These are phyloP conservation scores for Chrosomus eos DNA, from an alignment of 2,797 vertebrate species.

Conservation along the genomic window DNA sequence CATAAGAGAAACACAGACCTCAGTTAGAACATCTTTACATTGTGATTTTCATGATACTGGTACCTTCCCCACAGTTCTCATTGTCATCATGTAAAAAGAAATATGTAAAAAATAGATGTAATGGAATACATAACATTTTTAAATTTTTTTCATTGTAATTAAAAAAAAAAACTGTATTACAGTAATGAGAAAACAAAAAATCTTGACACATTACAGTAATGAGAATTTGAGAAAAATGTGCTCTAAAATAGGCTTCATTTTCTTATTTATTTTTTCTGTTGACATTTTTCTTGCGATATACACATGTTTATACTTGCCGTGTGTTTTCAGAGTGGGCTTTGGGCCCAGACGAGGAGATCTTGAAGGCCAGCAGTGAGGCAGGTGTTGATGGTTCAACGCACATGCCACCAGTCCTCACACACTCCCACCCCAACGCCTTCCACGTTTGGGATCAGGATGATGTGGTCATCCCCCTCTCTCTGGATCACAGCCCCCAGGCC, in stretches of 20 bases:
- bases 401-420: constrained; percentile 63
- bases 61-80: background rate
- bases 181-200: background rate
- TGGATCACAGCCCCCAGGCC: constrained; percentile 55
- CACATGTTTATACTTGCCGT: background rate
- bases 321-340: constrained; percentile 77
- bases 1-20: background rate
- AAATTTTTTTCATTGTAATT: background rate
- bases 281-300: background rate
- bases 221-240: background rate
- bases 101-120: background rate
- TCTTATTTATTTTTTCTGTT: background rate
- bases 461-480: constrained; percentile 73
- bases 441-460: constrained; percentile 79
- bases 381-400: constrained; percentile 63
- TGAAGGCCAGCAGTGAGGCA: constrained; percentile 61
- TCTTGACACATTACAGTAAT: background rate
- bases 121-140: background rate
- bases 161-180: background rate
- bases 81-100: background rate
- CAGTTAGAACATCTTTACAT: background rate
- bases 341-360: constrained; percentile 73
- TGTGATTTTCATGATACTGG: background rate
- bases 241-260: background rate
- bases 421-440: constrained; percentile 78